A percentile compares a stretch with the other conserved stretches of the same genome.
These are phyloP conservation scores for Diabrotica balteata DNA, from an alignment of 2,888 invertebrate species.

Conservation along the genomic window DNA sequence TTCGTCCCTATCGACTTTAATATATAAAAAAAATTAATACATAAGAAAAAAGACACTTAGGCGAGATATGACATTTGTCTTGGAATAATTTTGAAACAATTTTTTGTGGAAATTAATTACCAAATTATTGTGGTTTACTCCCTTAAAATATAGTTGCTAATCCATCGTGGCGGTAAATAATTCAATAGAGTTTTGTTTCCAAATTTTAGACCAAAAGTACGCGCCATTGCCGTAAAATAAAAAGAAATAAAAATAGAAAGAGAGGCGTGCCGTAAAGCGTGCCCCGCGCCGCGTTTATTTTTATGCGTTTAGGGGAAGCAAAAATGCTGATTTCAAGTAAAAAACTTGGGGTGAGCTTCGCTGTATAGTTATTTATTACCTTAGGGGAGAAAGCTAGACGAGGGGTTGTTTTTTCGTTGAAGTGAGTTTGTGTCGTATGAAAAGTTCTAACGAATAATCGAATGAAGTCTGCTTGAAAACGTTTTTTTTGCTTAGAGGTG, in stretches of 20 bases:
- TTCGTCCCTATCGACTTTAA: too few relatives aligned
- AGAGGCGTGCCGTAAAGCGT: constrained; percentile 36
- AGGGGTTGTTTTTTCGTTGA: constrained; percentile 29
- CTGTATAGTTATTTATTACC: constrained; percentile 34
- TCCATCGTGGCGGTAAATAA: too few relatives aligned
- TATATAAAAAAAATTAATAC: too few relatives aligned
- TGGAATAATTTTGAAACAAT: too few relatives aligned
- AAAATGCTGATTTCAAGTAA: constrained; percentile 40
- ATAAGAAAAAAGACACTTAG: too few relatives aligned
- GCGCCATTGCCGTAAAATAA: constrained; percentile 5
- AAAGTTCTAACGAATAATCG: constrained; percentile 7
- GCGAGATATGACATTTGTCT: too few relatives aligned
- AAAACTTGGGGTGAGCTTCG: constrained; percentile 34
- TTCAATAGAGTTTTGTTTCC: not conserved
- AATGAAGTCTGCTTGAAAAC: constrained; percentile 1
- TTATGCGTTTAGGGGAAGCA: constrained; percentile 34
- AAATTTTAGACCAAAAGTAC: not conserved
- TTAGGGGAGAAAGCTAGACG: constrained; percentile 29
- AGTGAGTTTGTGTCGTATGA: constrained; percentile 19
- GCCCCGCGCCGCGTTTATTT: constrained; percentile 32
- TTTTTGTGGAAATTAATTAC: too few relatives aligned
- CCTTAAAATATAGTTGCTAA: too few relatives aligned
- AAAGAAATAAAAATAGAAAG: constrained; percentile 24
- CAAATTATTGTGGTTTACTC: too few relatives aligned
- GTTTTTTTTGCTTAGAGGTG: constrained; percentile 3